Percentiles rank a stretch among this genome's conserved stretches.
phyloP scores from a whole-genome alignment of 2,113 vertebrate genomes.

The Xenopus borealis region DNA sequence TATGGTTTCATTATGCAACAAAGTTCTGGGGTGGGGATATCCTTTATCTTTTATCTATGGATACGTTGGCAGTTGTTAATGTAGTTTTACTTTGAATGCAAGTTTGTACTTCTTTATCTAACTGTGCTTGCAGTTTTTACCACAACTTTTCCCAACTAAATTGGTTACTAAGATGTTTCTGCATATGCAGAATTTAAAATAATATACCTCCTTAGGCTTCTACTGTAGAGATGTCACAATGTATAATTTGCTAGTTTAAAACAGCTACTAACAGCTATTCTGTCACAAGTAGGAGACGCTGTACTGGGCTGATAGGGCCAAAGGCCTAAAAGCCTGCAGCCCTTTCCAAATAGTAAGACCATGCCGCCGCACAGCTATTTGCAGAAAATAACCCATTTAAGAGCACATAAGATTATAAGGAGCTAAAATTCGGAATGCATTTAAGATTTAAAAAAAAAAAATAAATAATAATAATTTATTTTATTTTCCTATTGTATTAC shows the following conservation, averaged over 20 bases:
- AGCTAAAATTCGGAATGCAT: slow-evolving; percentile 29
- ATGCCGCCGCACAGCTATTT: slow-evolving; percentile 48
- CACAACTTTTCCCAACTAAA: slow-evolving; percentile 50
- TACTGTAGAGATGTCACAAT: slow-evolving; percentile 43
- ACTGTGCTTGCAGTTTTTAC: background rate
- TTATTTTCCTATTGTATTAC: no score
- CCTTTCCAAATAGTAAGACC: slow-evolving; percentile 6
- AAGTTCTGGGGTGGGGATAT: no score
- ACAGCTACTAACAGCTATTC: slow-evolving; percentile 52
- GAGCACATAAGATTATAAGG: slow-evolving; percentile 51
- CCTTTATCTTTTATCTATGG: no score
- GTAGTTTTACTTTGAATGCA: no score
- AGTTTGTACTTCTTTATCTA: no score
- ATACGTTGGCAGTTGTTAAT: no score
- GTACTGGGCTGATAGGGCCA: slow-evolving; percentile 49
- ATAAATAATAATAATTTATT: no score
- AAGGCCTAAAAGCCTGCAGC: slow-evolving; percentile 45
- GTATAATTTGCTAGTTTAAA: slow-evolving; percentile 33
- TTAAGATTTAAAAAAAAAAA: background rate
- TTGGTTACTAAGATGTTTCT: slow-evolving; percentile 55
- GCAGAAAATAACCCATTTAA: slow-evolving; percentile 48
- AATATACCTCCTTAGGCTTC: slow-evolving; percentile 53
- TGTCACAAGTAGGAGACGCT: slow-evolving; percentile 26
- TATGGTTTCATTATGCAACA: no score
- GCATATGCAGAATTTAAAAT: slow-evolving; percentile 51